Base-by-base conservation (phyloP, 1,140 invertebrate species). In the Babylonia areolata region DNA sequence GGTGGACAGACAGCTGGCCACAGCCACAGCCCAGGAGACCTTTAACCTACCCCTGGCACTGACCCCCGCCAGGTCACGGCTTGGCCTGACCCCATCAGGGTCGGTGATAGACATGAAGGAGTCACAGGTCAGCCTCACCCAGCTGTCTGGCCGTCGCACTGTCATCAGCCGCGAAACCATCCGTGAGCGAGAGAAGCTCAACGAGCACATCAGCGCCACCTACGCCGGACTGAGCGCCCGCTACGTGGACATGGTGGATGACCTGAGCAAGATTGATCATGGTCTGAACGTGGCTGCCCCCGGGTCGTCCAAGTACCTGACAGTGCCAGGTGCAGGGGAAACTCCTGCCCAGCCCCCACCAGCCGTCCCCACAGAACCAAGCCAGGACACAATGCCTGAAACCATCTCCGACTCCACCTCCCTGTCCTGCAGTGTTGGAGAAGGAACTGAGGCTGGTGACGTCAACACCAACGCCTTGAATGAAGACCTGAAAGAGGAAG, bases 131-230 rank as follows among this genome's bases (percentile, higher is more conserved):
- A 51, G 58, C 58, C 17, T 80, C n/a, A 42, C 42, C n/a, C 83
- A 81, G 77, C 28, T 83, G 39, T 86, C 82, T 31, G 73, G 75
- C 2, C 39, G 64, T 35, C 87, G 88, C 9, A 88, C 87, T 39
- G 85, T 91, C 33, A 88, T 91, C 58, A 90, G 90, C 73, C 84
- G 89, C n/a, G 92, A 93, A 35, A 88, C 89, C 73, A 82, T 90
- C 2, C 84, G 84, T 37, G 92, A 93, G 87, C 80, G 90, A 31
- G 89, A 92, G 51, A 91, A 89, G 58, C 88, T 93, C 0, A 91
- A 91, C 71, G 87, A 87, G 75, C 89, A 90, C 80, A 89, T 91
- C 37, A 81, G 84, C 35, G 87, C 89, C 54, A 90, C 87, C 58
- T 93, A 88, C 85, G 81, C 83, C 37, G 90, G 88, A 33, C 85